Evolutionary conservation across 2,113 vertebrate genomes (phyloP).

Genomic region (Pluvialis apricaria): DNA sequence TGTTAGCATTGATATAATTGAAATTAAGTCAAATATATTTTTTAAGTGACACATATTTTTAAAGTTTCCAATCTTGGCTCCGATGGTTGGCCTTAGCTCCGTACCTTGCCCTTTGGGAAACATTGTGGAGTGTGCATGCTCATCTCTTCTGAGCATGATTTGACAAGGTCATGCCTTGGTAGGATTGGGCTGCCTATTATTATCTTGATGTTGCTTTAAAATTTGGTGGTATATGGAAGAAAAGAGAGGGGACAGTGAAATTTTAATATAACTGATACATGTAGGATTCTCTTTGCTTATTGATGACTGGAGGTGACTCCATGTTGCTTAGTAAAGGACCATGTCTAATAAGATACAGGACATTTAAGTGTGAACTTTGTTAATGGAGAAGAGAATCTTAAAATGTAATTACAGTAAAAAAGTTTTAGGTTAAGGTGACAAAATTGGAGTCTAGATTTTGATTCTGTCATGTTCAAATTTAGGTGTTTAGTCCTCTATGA

Average conservation of each 20-base stretch:
- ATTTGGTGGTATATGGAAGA: neutral
- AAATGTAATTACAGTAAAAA: neutral
- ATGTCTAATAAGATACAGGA: neutral
- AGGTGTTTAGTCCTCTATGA: neutral
- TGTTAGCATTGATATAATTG: neutral
- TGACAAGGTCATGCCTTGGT: conserved; percentile 41
- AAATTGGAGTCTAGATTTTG: neutral
- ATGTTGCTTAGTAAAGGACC: neutral
- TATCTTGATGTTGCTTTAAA: conserved; percentile 29
- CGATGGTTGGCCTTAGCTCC: neutral
- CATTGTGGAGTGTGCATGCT: neutral
- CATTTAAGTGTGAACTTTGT: neutral
- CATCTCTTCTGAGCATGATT: conserved; percentile 34
- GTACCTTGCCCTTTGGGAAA: conserved; percentile 24
- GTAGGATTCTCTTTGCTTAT: neutral
- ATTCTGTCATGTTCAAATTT: neutral
- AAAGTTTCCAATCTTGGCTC: neutral
- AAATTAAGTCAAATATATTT: neutral
- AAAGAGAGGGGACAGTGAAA: neutral
- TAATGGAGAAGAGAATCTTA: neutral
- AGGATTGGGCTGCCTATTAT: conserved; percentile 28
- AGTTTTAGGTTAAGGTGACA: neutral
- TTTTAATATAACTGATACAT: neutral
- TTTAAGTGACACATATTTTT: neutral
- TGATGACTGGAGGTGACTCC: neutral